These are phyloP conservation scores for Stenodera caucasica DNA, from an alignment of 2,888 invertebrate genomes.

Conservation along the genomic window DNA sequence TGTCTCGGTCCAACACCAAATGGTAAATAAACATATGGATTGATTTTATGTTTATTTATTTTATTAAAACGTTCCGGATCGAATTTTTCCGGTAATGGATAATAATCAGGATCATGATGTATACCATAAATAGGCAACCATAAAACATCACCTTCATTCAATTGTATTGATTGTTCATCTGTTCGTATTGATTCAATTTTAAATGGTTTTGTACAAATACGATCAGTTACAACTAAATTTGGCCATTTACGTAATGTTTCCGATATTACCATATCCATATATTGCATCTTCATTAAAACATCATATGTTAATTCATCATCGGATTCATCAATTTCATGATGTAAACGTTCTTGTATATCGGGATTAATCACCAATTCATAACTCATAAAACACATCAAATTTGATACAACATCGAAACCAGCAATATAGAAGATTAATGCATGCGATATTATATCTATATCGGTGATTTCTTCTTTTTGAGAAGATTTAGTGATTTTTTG, in stretches of 20 bases:
- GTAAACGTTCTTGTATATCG: background rate
- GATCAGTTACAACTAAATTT: background rate
- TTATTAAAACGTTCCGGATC: too few species aligned
- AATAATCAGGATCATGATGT: slow-evolving; percentile 49
- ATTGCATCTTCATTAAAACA: slow-evolving; percentile 51
- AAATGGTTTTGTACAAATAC: slow-evolving; percentile 56
- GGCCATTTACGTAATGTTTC: slow-evolving; percentile 4
- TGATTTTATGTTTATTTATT: slow-evolving; percentile 50
- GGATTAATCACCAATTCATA: background rate
- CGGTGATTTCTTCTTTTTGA: background rate
- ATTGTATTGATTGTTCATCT: slow-evolving; percentile 32
- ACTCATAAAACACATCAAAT: background rate
- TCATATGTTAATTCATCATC: slow-evolving; percentile 49
- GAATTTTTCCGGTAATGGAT: background rate
- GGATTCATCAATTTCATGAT: background rate
- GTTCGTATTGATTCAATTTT: slow-evolving; percentile 38
- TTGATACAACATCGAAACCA: background rate
- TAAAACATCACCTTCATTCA: slow-evolving; percentile 41
- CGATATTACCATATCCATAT: slow-evolving; percentile 46
- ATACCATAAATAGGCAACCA: slow-evolving; percentile 50
- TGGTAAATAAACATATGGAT: slow-evolving; percentile 31
- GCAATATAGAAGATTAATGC: background rate
- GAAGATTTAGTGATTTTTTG: background rate
- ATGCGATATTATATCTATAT: background rate
- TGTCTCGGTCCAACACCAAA: slow-evolving; percentile 35